Evolutionary conservation across 2,113 vertebrate genomes (phyloP), one percentile per base, ranked within the genome.

Genomic region (Stomatorhinus ivindoensis): DNA sequence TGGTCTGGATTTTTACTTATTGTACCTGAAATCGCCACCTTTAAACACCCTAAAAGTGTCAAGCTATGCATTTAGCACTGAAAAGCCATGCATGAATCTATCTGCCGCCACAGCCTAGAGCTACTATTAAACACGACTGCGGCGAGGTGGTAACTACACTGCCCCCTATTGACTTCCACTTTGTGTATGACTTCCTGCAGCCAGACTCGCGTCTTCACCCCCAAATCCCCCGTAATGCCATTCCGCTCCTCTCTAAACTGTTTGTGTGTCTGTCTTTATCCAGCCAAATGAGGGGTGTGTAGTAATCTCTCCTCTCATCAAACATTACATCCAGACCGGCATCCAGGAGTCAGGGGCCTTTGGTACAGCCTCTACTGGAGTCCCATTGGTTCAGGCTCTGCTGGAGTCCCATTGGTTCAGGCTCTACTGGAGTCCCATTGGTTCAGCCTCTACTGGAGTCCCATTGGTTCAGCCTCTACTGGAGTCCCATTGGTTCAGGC

Each of bases 191-290:
- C 44, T 86, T 48, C n/a, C 83, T 86, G 11, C 4, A 48, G 42
- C 46, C 46, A 85, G 46, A 85, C 10, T 11, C 9, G n/a, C 0
- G 7, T 48, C 44, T 85, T 85, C 83, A 50, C 83, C 47, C 46
- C 83, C 46, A 86, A 86, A 86, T 86, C 83, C 83, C 44, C n/a
- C 47, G 11, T 48, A 86, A 86, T 86, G 19, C n/a, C n/a, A 50
- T 50, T 11, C 48, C 24, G 47, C n/a, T 27, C 44, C 83, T 27
- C 47, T 27, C 44, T 48, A 50, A 86, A 50, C 44, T 48, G 24
- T 85, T 50, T 85, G 21, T 84, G 46, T 85, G 24, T 85, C 83
- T 85, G 19, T 7, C 24, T 85, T 50, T 50, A 85, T 85, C 83
- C 44, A 85, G 83, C 24, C 83, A 85, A 85, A 47, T 15, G 47